These are phyloP conservation scores for Brachionus rubens DNA, from an alignment of 1,140 invertebrate species.

Conservation along the genomic window DNA sequence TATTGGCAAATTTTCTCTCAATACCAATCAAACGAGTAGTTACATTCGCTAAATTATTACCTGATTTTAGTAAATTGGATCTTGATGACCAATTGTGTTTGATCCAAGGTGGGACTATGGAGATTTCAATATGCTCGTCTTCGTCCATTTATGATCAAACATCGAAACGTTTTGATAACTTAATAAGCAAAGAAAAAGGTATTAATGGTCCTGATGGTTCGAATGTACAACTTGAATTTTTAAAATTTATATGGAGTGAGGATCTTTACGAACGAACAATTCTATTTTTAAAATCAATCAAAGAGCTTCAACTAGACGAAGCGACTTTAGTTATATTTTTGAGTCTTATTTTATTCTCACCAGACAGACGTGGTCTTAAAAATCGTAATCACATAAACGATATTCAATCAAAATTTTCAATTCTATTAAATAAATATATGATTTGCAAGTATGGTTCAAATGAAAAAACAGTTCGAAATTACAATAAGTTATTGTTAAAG, in stretches of 20 bases:
- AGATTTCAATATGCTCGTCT: conserved; percentile 30
- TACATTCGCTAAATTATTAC: conserved; percentile 20
- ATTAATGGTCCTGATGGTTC: not conserved
- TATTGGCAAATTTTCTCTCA: conserved; percentile 39
- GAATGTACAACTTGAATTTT: not conserved
- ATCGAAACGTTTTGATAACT: not conserved
- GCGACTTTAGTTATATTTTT: not conserved
- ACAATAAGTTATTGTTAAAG: not conserved
- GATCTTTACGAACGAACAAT: conserved; percentile 3
- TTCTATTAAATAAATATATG: conserved; percentile 30
- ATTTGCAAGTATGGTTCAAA: not conserved
- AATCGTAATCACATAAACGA: not conserved
- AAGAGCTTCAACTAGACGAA: conserved; percentile 23
- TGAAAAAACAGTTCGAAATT: not conserved
- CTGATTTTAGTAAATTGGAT: conserved; percentile 13
- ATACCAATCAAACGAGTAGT: conserved; percentile 38
- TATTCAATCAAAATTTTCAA: not conserved
- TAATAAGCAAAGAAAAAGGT: not conserved
- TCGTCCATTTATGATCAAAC: not conserved
- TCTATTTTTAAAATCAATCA: conserved; percentile 20
- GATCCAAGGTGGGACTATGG: conserved; percentile 1
- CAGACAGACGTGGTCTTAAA: not conserved
- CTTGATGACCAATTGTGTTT: not conserved
- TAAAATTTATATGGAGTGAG: not conserved
- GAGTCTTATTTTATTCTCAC: conserved; percentile 13